phyloP scores from a whole-genome alignment of 2,113 vertebrate species.

The Macquaria ambigua region DNA sequence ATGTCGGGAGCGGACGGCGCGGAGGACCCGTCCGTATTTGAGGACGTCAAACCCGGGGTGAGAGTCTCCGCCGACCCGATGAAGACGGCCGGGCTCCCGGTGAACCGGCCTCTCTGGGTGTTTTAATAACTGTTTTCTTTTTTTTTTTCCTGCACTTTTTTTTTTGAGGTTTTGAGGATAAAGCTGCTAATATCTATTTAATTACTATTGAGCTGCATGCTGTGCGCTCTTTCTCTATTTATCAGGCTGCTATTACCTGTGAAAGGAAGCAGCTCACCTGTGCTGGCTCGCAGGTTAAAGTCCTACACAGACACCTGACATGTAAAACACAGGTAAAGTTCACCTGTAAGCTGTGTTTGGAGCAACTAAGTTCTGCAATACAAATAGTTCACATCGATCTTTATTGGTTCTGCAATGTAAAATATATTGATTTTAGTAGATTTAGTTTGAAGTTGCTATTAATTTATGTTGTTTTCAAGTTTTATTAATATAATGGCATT shows the following conservation, averaged over 20 bases:
- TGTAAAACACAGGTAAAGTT: conserved; percentile 11
- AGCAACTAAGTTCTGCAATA: not conserved
- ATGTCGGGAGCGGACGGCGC: conserved; percentile 85
- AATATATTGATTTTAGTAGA: not conserved
- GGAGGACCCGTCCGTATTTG: conserved; percentile 90
- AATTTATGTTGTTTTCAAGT: no score
- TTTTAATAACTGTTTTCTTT: not conserved
- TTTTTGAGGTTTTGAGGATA: not conserved
- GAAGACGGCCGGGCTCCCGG: not conserved
- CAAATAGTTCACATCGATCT: not conserved
- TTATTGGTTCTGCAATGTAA: not conserved
- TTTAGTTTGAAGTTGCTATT: not conserved
- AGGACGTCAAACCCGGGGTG: conserved; percentile 89
- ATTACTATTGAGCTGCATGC: not conserved
- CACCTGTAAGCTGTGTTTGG: not conserved
- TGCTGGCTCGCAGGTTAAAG: conserved; percentile 45
- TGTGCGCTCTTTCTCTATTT: not conserved
- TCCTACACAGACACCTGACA: conserved; percentile 56
- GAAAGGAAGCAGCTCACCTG: conserved; percentile 45
- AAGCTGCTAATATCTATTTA: not conserved
- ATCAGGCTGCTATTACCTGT: conserved; percentile 5
- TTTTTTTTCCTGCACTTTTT: not conserved
- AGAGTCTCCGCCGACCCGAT: conserved; percentile 60
- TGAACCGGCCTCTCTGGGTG: conserved; percentile 8
- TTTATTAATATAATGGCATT: not conserved